Conservation (phyloP, 2,113 vertebrate genomes). For the Podarcis raffonei region DNA sequence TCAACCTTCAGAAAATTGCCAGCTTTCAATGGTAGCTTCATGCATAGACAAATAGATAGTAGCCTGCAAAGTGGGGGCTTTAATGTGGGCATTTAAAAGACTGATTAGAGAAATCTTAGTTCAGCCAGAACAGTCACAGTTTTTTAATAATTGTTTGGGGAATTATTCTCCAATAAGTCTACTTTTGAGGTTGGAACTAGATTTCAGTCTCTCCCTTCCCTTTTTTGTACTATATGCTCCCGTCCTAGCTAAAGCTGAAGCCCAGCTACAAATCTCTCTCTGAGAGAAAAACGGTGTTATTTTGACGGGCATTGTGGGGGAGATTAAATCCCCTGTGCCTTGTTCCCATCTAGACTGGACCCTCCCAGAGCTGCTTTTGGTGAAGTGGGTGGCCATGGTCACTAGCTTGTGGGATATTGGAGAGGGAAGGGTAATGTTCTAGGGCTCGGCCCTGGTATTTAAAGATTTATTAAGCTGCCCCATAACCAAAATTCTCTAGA, state of each 20-base stretch:
- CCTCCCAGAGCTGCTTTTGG: background rate
- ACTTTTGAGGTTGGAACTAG: background rate
- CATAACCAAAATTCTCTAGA: no score
- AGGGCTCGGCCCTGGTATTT: no score
- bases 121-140: background rate
- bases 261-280: background rate
- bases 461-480: no score
- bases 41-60: constrained; percentile 36
- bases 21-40: constrained; percentile 48
- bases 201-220: background rate
- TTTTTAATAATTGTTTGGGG: background rate
- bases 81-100: constrained; percentile 35
- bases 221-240: background rate
- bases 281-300: background rate
- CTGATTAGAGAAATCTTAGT: constrained; percentile 7
- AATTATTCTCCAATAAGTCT: background rate
- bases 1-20: constrained; percentile 36
- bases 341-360: background rate
- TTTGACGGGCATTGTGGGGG: background rate
- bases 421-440: no score
- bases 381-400: background rate
- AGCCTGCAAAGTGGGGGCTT: constrained; percentile 5
- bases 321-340: background rate
- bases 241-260: background rate
- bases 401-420: background rate